phyloP scores from a whole-genome alignment of 2,888 invertebrate genomes.

The Dryadula phaetusa region DNA sequence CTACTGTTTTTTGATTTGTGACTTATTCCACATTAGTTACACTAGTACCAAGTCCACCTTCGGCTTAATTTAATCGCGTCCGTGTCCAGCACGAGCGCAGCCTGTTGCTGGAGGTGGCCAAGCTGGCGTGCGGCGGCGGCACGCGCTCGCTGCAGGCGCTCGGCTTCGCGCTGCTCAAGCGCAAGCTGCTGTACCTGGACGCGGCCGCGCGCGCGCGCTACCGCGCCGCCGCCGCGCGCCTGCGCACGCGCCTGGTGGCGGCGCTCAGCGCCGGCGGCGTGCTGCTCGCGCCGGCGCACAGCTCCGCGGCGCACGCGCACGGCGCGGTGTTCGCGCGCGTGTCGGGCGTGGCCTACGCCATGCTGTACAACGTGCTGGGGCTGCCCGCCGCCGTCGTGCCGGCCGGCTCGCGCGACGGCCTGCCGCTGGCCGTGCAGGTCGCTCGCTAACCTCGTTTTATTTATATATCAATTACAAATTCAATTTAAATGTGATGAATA shows the following conservation, averaged over 20 bases:
- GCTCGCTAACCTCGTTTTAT: too few species aligned
- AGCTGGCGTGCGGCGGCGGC: conserved; percentile 60
- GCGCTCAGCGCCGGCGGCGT: conserved; percentile 63
- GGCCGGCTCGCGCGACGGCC: conserved; percentile 70
- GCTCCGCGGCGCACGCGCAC: conserved; percentile 86
- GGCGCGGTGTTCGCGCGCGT: conserved; percentile 84
- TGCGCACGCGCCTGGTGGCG: conserved; percentile 60
- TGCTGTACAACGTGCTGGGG: conserved; percentile 88
- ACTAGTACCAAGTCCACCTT: too few species aligned
- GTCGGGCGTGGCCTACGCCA: conserved; percentile 86
- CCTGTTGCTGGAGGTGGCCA: conserved; percentile 62
- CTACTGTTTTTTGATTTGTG: too few species aligned
- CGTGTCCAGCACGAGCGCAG: conserved; percentile 67
- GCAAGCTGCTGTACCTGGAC: conserved; percentile 71
- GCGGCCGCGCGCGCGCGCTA: conserved; percentile 47
- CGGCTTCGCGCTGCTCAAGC: conserved; percentile 71
- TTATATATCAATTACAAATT: too few species aligned
- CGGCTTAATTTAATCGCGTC: too few species aligned
- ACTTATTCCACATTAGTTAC: too few species aligned
- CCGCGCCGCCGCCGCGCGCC: conserved; percentile 22
- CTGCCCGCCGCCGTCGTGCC: conserved; percentile 91
- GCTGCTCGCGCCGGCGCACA: conserved; percentile 87
- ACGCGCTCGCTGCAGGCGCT: conserved; percentile 77
- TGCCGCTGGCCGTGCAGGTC: conserved; percentile 88
- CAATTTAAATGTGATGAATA: too few species aligned